Percentiles rank a stretch among this genome's conserved stretches.
These are phyloP conservation scores for Tachyglossus aculeatus DNA, from an alignment of 2,797 vertebrate species.

Conservation along the genomic window DNA sequence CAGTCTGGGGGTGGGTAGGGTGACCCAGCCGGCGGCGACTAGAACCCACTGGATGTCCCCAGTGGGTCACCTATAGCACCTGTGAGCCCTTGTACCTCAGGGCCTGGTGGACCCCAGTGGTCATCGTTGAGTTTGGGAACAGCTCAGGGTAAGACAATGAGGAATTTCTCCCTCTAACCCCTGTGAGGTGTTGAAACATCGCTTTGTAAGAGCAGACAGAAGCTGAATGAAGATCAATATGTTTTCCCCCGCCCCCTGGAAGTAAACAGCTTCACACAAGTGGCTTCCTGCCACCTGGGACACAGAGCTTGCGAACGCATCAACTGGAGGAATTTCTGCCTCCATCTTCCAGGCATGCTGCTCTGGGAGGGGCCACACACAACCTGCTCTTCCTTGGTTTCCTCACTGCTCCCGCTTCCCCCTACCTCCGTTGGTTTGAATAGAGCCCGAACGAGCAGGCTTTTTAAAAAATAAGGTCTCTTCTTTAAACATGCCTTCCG, in stretches of 20 bases:
- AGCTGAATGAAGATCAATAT: slow-evolving; percentile 77
- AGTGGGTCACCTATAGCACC: too few species aligned
- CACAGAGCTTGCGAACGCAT: slow-evolving; percentile 67
- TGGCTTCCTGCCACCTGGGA: slow-evolving; percentile 72
- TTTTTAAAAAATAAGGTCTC: too few species aligned
- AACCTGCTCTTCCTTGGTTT: slow-evolving; percentile 18
- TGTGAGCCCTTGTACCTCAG: too few species aligned
- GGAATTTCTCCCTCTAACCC: slow-evolving; percentile 64
- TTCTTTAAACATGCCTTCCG: too few species aligned
- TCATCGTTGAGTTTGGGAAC: slow-evolving; percentile 58
- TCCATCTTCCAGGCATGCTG: slow-evolving; percentile 33
- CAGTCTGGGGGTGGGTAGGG: too few species aligned
- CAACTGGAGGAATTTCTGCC: slow-evolving; percentile 68
- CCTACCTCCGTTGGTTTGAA: too few species aligned
- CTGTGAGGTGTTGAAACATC: slow-evolving; percentile 62
- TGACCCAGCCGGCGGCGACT: too few species aligned
- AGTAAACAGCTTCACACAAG: slow-evolving; percentile 81
- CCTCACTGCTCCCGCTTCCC: too few species aligned
- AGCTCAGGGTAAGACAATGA: slow-evolving; percentile 66
- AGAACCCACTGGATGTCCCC: too few species aligned
- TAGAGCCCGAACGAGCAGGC: too few species aligned
- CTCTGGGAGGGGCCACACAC: background rate
- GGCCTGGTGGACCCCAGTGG: background rate
- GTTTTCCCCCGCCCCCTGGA: slow-evolving; percentile 64
- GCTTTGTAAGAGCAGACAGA: slow-evolving; percentile 64